phyloP scores from a whole-genome alignment of 1,140 invertebrate genomes.

The Aphaenogaster rudis region DNA sequence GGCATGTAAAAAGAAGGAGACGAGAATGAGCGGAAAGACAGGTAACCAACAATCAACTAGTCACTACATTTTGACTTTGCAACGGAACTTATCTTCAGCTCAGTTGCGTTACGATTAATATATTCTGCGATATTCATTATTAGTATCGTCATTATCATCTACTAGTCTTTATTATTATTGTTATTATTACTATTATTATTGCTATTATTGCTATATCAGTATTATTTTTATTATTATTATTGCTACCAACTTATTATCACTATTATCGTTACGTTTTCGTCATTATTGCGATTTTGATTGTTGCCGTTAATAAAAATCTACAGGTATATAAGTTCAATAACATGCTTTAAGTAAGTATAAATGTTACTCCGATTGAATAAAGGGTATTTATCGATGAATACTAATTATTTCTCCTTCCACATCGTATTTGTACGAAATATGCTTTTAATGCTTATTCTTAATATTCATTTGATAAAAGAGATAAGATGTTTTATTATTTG shows the following conservation, averaged over 20 bases:
- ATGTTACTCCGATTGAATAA: slow-evolving; percentile 88
- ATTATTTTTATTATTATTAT: slow-evolving; percentile 69
- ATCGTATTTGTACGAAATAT: not conserved
- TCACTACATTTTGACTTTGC: slow-evolving; percentile 30
- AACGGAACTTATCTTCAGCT: not conserved
- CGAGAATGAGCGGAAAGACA: not conserved
- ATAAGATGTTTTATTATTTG: not conserved
- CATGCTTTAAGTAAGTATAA: slow-evolving; percentile 87
- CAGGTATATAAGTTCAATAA: slow-evolving; percentile 85
- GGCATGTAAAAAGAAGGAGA: not conserved
- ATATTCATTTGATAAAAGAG: not conserved
- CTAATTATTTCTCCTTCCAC: slow-evolving; percentile 43
- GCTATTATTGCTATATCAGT: slow-evolving; percentile 9
- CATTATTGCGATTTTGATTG: slow-evolving; percentile 84
- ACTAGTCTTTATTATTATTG: slow-evolving; percentile 47
- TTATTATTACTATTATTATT: slow-evolving; percentile 54
- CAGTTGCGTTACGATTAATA: slow-evolving; percentile 71
- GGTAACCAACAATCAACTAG: not conserved
- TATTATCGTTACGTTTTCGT: slow-evolving; percentile 81
- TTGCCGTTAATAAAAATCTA: slow-evolving; percentile 86
- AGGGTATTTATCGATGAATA: slow-evolving; percentile 87
- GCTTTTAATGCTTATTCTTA: not conserved
- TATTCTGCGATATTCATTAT: slow-evolving; percentile 69
- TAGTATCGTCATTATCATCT: slow-evolving; percentile 58
- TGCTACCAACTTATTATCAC: slow-evolving; percentile 69